These are phyloP conservation scores for Archaeoteleia sp. DNA, from an alignment of 2,888 invertebrate species.

Conservation along the genomic window DNA sequence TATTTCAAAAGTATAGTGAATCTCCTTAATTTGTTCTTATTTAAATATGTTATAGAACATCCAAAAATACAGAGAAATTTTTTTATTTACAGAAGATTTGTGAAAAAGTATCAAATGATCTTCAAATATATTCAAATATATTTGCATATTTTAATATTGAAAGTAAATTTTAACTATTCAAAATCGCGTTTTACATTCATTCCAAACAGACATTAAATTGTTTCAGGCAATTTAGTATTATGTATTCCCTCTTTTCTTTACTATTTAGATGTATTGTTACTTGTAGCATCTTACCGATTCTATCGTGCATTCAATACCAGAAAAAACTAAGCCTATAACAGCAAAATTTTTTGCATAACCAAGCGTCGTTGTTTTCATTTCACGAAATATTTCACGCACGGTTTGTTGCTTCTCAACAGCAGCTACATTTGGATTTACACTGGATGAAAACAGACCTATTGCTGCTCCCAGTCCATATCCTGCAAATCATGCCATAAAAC, in stretches of 20 bases:
- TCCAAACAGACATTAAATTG: too few species aligned
- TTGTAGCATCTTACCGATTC: slow-evolving; percentile 90
- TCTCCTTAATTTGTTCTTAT: too few species aligned
- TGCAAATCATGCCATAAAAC: slow-evolving; percentile 70
- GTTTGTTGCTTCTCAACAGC: slow-evolving; percentile 86
- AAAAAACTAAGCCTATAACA: slow-evolving; percentile 94
- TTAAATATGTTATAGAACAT: too few species aligned
- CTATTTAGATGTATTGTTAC: neutral
- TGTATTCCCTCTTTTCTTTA: slow-evolving; percentile 1
- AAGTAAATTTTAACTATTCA: too few species aligned
- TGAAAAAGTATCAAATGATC: too few species aligned
- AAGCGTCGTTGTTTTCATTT: slow-evolving; percentile 93
- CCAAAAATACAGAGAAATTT: too few species aligned
- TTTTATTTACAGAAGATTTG: too few species aligned
- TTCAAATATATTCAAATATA: too few species aligned
- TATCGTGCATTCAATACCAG: slow-evolving; percentile 94
- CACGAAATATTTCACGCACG: slow-evolving; percentile 89
- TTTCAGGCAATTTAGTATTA: too few species aligned
- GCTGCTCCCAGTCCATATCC: slow-evolving; percentile 96
- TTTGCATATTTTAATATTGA: too few species aligned
- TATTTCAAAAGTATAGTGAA: too few species aligned
- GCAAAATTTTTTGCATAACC: slow-evolving; percentile 99
- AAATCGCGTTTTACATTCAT: too few species aligned
- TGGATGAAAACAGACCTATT: slow-evolving; percentile 96
- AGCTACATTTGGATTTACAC: slow-evolving; percentile 92